Evolutionary conservation across 1,140 invertebrate species (phyloP).

Genomic region (Drosophila ambigua): DNA sequence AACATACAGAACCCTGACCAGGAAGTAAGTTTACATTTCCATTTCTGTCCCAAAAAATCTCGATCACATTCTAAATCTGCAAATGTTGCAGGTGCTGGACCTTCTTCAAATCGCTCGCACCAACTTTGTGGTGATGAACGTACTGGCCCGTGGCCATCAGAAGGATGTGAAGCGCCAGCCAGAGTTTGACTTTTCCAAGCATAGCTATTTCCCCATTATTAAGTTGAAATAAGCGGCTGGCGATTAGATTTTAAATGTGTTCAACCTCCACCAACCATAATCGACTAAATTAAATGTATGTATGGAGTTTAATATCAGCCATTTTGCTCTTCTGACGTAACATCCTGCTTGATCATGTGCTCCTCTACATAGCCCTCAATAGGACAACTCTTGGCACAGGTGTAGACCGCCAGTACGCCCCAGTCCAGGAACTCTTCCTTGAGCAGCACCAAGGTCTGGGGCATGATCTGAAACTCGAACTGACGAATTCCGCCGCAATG

Average conservation of each 20-base stretch:
- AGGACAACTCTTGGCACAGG: constrained; percentile 91
- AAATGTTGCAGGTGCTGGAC: constrained; percentile 88
- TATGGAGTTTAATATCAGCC: constrained; percentile 52
- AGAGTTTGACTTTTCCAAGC: constrained; percentile 95
- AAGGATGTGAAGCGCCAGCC: constrained; percentile 92
- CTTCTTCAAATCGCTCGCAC: constrained; percentile 95
- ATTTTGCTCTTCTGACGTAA: constrained; percentile 72
- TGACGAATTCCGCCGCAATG: constrained; percentile 89
- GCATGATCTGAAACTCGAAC: constrained; percentile 98
- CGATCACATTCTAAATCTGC: too few relatives aligned
- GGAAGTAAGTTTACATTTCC: constrained; percentile 87
- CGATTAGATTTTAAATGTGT: constrained; percentile 27
- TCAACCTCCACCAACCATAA: constrained; percentile 24
- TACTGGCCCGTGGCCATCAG: constrained; percentile 95
- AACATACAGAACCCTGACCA: constrained; percentile 90
- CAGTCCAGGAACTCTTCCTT: constrained; percentile 93
- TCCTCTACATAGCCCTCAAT: constrained; percentile 88
- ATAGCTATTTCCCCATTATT: constrained; percentile 96
- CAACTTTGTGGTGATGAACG: constrained; percentile 97
- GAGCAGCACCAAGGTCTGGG: constrained; percentile 92
- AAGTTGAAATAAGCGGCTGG: constrained; percentile 85
- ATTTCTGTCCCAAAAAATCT: neutral
- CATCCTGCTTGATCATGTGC: constrained; percentile 95
- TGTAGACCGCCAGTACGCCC: constrained; percentile 94
- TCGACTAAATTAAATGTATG: constrained; percentile 57